phyloP scores from a whole-genome alignment of 1,140 invertebrate species.

The Drosophila suzukii region DNA sequence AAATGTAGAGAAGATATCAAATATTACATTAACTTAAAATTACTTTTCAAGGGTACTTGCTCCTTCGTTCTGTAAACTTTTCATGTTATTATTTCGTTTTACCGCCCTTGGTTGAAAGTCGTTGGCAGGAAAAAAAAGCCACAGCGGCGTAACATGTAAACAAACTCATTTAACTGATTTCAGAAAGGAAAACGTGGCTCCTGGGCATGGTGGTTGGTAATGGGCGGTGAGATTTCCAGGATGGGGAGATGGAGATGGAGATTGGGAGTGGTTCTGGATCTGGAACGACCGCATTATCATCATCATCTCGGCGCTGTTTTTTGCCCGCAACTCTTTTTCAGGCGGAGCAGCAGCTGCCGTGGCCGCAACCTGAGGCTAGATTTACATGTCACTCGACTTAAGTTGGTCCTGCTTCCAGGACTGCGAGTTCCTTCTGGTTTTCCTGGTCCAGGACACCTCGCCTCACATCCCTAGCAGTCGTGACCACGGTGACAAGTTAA shows the following conservation, averaged over 20 bases:
- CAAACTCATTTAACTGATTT: slow-evolving; percentile 83
- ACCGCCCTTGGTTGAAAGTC: slow-evolving; percentile 37
- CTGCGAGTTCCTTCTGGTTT: slow-evolving; percentile 4
- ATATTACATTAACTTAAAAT: no score
- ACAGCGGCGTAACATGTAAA: slow-evolving; percentile 70
- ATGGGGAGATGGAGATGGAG: neutral
- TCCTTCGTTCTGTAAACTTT: slow-evolving; percentile 8
- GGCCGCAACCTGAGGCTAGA: slow-evolving; percentile 65
- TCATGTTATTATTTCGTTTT: slow-evolving; percentile 35
- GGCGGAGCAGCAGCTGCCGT: slow-evolving; percentile 61
- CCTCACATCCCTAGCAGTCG: slow-evolving; percentile 26
- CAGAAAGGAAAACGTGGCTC: slow-evolving; percentile 76
- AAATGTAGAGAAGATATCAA: no score
- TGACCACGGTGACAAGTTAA: slow-evolving; percentile 51
- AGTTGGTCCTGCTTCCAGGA: slow-evolving; percentile 36
- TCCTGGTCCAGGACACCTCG: slow-evolving; percentile 46
- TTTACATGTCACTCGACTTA: slow-evolving; percentile 80
- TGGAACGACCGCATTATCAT: slow-evolving; percentile 55
- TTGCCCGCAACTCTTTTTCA: slow-evolving; percentile 68
- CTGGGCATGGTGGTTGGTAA: slow-evolving; percentile 56
- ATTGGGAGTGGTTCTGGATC: neutral
- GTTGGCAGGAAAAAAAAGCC: slow-evolving; percentile 14
- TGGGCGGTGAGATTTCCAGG: slow-evolving; percentile 25
- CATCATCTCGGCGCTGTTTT: slow-evolving; percentile 41
- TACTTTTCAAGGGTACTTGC: slow-evolving; percentile 6